Evolutionary conservation across 2,888 invertebrate species (phyloP).

Genomic region (Lasius fuliginosus): DNA sequence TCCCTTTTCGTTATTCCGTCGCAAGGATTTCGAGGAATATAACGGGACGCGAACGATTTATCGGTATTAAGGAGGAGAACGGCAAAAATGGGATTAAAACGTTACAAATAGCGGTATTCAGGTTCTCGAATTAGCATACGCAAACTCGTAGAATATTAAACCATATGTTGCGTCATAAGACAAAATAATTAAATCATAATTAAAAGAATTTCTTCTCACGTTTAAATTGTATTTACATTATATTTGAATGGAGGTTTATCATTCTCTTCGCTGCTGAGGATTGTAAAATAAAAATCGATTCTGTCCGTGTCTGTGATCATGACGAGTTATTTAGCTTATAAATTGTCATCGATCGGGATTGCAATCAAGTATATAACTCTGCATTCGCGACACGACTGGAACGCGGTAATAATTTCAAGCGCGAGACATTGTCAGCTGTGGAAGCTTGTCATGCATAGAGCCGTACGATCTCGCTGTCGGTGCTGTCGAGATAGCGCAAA

Average conservation of each 20-base stretch:
- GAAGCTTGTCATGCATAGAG: not conserved
- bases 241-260: not conserved
- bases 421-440: conserved; percentile 10
- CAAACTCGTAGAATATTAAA: not conserved
- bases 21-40: conserved; percentile 64
- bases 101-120: conserved; percentile 12
- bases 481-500: conserved; percentile 41
- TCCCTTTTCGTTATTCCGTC: conserved; percentile 37
- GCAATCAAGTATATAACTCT: not conserved
- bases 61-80: conserved; percentile 5
- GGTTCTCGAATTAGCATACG: not conserved
- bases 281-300: not conserved
- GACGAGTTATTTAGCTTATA: conserved; percentile 6
- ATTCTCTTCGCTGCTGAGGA: not conserved
- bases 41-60: conserved; percentile 66
- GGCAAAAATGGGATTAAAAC: not conserved
- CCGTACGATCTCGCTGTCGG: conserved; percentile 16
- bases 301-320: not conserved
- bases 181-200: not conserved
- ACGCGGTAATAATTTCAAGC: conserved; percentile 39
- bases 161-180: not conserved
- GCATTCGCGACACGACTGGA: conserved; percentile 11
- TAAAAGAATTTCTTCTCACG: not conserved
- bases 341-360: conserved; percentile 13
- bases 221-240: not conserved